phyloP scores from a whole-genome alignment of 2,888 invertebrate species.

The Ptychoptera albimana region DNA sequence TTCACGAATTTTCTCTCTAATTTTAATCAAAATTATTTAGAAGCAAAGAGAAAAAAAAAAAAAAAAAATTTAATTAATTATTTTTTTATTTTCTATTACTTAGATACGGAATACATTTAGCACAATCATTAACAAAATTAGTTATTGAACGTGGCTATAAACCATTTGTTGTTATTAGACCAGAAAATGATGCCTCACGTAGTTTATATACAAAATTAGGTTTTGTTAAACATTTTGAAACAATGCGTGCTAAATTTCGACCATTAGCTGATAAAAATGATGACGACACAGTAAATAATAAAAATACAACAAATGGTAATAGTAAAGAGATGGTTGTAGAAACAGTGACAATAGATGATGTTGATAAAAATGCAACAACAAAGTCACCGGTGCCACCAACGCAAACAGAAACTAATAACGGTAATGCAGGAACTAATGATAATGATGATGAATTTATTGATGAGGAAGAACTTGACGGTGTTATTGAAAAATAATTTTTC shows the following conservation, averaged over 20 bases:
- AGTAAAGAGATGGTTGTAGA: not conserved
- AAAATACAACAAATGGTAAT: conserved; percentile 5
- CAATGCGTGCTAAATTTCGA: conserved; percentile 62
- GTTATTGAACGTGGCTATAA: conserved; percentile 59
- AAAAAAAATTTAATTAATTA: conserved; percentile 26
- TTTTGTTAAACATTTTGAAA: conserved; percentile 63
- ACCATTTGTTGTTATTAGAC: conserved; percentile 74
- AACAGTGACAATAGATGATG: too few relatives aligned
- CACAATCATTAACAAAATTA: conserved; percentile 46
- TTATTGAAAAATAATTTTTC: too few relatives aligned
- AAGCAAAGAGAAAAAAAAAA: too few relatives aligned
- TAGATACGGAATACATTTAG: conserved; percentile 54
- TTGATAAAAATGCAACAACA: too few relatives aligned
- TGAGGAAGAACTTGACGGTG: too few relatives aligned
- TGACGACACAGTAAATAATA: conserved; percentile 14
- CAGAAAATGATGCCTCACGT: conserved; percentile 74
- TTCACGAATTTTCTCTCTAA: too few relatives aligned
- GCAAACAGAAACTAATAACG: too few relatives aligned
- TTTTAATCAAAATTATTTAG: too few relatives aligned
- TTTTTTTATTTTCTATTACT: conserved; percentile 2
- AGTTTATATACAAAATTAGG: conserved; percentile 70
- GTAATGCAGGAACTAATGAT: too few relatives aligned
- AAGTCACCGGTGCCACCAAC: too few relatives aligned
- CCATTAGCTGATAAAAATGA: conserved; percentile 23
- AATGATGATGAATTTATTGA: too few relatives aligned